Conservation (phyloP, 2,797 vertebrate species). For the Adrianichthys oophorus region DNA sequence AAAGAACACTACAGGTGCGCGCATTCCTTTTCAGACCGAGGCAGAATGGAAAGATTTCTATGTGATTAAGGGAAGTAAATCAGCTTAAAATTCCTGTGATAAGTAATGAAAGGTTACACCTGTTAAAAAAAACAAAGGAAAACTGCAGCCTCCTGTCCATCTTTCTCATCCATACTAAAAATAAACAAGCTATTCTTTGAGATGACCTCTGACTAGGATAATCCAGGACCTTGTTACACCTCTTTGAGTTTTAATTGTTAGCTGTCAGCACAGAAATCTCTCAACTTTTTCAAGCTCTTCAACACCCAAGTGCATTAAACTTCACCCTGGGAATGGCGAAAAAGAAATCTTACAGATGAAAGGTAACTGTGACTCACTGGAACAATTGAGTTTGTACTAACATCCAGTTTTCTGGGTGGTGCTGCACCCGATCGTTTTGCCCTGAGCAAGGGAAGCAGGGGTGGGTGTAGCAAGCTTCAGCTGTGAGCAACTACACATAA, state of each 20-base stretch:
- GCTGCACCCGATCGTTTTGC: constrained; percentile 27
- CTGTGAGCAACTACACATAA: constrained; percentile 17
- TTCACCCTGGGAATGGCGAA: constrained; percentile 61
- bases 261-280: constrained; percentile 72
- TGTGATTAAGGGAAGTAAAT: constrained; percentile 60
- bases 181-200: constrained; percentile 34
- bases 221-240: constrained; percentile 61
- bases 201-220: constrained; percentile 53
- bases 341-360: constrained; percentile 64
- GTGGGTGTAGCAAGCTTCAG: constrained; percentile 17
- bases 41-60: constrained; percentile 50
- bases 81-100: constrained; percentile 48
- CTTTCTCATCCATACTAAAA: constrained; percentile 35
- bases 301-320: constrained; percentile 61
- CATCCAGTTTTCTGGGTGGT: constrained; percentile 41
- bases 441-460: constrained; percentile 23
- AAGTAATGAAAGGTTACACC: constrained; percentile 49
- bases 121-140: constrained; percentile 7
- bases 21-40: constrained; percentile 49
- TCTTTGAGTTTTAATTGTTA: constrained; percentile 71
- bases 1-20: constrained; percentile 64
- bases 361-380: constrained; percentile 51
- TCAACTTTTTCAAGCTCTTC: constrained; percentile 47
- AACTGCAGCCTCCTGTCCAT: constrained; percentile 20
- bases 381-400: constrained; percentile 33